Base-by-base conservation (phyloP, 2,888 invertebrate genomes). In the Apoda limacodes region DNA sequence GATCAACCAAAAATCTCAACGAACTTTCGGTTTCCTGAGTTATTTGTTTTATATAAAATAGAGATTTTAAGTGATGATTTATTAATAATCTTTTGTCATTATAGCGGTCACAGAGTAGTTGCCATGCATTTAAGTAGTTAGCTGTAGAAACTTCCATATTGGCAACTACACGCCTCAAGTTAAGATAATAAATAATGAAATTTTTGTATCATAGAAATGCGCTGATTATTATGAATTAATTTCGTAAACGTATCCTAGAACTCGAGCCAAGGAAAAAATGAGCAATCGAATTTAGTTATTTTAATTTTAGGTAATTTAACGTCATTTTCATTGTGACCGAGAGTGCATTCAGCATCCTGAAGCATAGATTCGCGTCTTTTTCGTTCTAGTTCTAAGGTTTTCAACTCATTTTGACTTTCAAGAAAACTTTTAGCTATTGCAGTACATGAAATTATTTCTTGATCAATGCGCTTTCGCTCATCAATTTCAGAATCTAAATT, bases 1-100 rank as follows among this genome's bases (percentile, higher is more conserved):
- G 35, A 22, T 46, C 46, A 5, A 43, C 33, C 23, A 42, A 27
- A 22, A 31, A 41, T 9, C 42, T 28, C n/a, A 45, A 22, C 2
- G 39, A 34, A 4, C 14, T 29, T 7, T 36, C 40, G 1, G 42
- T 38, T 22, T 44, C 43, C 1, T 37, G 32, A 19, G 26, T 9
- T 12, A 40, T 11, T n/a, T 13, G 15, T 7, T 37, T 11, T 5
- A 36, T 27, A 19, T 36, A 35, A 19, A 42, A 34, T 7, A 42
- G 28, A 3, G 36, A 25, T 9, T 27, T 34, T 5, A 37, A 13
- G 24, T 42, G 40, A 37, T 38, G 22, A 13, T 36, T 38, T 13
- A 39, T 38, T n/a, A 42, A 17, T n/a, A 32, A 13, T 25, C 27
- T 22, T 32, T 41, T 41, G 11, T 41, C 40, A 11, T 43, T 26